phyloP scores from a whole-genome alignment of 92 coral and sea anemone genomes.

The Umimayanthus chanpuru region DNA sequence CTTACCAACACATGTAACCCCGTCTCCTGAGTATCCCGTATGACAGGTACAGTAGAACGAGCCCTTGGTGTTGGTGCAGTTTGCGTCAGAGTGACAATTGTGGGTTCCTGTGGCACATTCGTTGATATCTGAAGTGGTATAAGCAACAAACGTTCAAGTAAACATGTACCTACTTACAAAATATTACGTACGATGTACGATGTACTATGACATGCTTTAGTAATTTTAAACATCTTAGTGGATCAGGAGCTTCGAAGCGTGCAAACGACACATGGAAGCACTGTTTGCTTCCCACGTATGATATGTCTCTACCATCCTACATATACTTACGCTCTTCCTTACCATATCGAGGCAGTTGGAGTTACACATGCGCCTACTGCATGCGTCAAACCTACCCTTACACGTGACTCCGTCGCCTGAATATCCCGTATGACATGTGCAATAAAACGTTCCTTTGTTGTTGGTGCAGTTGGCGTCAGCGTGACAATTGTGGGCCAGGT shows the following conservation, averaged over 20 bases:
- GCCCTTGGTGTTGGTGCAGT: slow-evolving; percentile 64
- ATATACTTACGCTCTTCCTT: slow-evolving; percentile 26
- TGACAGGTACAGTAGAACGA: slow-evolving; percentile 70
- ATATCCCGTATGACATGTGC: slow-evolving; percentile 44
- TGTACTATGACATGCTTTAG: background rate
- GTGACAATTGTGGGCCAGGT: slow-evolving; percentile 29
- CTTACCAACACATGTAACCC: slow-evolving; percentile 58
- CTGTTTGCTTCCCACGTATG: background rate
- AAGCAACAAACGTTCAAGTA: background rate
- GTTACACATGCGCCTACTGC: background rate
- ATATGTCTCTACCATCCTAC: background rate
- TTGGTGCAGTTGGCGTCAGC: slow-evolving; percentile 52
- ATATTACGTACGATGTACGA: background rate
- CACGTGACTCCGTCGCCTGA: slow-evolving; percentile 39
- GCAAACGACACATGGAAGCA: background rate
- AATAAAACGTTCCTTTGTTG: slow-evolving; percentile 40
- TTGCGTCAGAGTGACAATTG: slow-evolving; percentile 66
- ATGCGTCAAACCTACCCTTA: slow-evolving; percentile 41
- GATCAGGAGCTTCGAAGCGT: slow-evolving; percentile 36
- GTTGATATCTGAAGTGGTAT: slow-evolving; percentile 55
- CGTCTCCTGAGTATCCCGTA: slow-evolving; percentile 66
- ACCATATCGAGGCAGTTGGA: slow-evolving; percentile 24
- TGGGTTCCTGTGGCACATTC: slow-evolving; percentile 65
- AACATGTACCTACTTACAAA: background rate
- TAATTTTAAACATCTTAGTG: background rate